These are phyloP conservation scores for Pseudolycoriella hygida DNA, from an alignment of 2,888 invertebrate genomes.

Conservation along the genomic window DNA sequence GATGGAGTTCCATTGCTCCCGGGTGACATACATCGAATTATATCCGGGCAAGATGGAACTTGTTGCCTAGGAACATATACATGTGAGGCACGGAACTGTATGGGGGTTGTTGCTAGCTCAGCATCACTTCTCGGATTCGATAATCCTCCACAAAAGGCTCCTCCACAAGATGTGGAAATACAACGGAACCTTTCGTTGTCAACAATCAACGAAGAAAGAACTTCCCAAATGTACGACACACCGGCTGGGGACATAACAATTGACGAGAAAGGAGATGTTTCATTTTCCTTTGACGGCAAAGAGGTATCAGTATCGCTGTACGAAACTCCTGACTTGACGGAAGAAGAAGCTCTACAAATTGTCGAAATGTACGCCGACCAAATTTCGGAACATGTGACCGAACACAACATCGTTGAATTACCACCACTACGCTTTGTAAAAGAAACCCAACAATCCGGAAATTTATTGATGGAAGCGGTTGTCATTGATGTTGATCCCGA, in stretches of 20 bases:
- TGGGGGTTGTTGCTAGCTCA: constrained; percentile 78
- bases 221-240: constrained; percentile 74
- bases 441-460: constrained; percentile 76
- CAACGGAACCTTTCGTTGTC: constrained; percentile 70
- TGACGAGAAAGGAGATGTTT: constrained; percentile 71
- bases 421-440: constrained; percentile 77
- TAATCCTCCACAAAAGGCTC: constrained; percentile 42
- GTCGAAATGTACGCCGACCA: constrained; percentile 91
- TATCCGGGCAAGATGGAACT: constrained; percentile 77
- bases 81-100: constrained; percentile 78
- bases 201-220: constrained; percentile 79
- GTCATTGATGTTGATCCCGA: constrained; percentile 79
- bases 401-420: constrained; percentile 70
- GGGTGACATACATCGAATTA: constrained; percentile 80
- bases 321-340: constrained; percentile 82
- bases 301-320: constrained; percentile 82
- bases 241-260: constrained; percentile 58
- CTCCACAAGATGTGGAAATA: constrained; percentile 25
- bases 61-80: constrained; percentile 82
- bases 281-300: constrained; percentile 81
- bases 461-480: constrained; percentile 77
- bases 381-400: constrained; percentile 69
- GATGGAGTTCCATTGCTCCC: constrained; percentile 78
- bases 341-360: constrained; percentile 80
- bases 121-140: constrained; percentile 77